Percentiles rank a stretch among this genome's conserved stretches.
Evolutionary conservation across 1,140 invertebrate genomes (phyloP).

Genomic region (Aphelenchoides besseyi): DNA sequence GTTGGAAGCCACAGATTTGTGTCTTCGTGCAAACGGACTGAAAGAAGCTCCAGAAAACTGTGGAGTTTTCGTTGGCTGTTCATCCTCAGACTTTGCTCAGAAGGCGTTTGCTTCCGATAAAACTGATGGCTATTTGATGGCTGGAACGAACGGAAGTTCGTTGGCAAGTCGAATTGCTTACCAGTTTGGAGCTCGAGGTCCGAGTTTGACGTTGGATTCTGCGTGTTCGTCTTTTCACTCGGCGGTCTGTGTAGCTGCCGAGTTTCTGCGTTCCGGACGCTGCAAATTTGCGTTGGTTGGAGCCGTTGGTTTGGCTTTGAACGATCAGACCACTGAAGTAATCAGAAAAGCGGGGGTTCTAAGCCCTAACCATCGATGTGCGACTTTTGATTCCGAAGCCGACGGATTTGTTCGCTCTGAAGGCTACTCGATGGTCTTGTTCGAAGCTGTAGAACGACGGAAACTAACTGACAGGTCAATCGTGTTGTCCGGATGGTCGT

Average conservation of each 20-base stretch:
- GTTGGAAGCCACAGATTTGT: slow-evolving; percentile 63
- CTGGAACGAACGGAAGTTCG: slow-evolving; percentile 47
- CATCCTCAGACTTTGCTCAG: slow-evolving; percentile 65
- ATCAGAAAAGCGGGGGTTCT: slow-evolving; percentile 82
- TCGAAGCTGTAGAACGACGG: slow-evolving; percentile 76
- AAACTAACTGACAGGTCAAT: slow-evolving; percentile 75
- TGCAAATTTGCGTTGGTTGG: slow-evolving; percentile 87
- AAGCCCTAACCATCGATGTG: slow-evolving; percentile 79
- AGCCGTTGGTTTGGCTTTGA: slow-evolving; percentile 77
- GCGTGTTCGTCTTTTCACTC: slow-evolving; percentile 87
- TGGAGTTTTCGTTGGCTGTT: slow-evolving; percentile 55
- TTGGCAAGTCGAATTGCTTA: slow-evolving; percentile 52
- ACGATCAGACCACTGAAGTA: slow-evolving; percentile 77
- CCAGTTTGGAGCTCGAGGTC: slow-evolving; percentile 67
- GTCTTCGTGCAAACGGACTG: slow-evolving; percentile 51
- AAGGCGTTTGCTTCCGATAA: slow-evolving; percentile 27
- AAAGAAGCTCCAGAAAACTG: slow-evolving; percentile 45
- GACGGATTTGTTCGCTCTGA: slow-evolving; percentile 87
- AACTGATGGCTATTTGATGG: slow-evolving; percentile 39
- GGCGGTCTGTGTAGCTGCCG: slow-evolving; percentile 76
- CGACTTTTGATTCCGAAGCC: slow-evolving; percentile 80
- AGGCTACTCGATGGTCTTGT: slow-evolving; percentile 74
- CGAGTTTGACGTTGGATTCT: slow-evolving; percentile 84
- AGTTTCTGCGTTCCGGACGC: slow-evolving; percentile 75
- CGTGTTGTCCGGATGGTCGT: slow-evolving; percentile 67